A percentile compares a stretch with the other conserved stretches of the same genome.
These are phyloP conservation scores for Acheta domesticus DNA, from an alignment of 2,888 invertebrate species.

Conservation along the genomic window DNA sequence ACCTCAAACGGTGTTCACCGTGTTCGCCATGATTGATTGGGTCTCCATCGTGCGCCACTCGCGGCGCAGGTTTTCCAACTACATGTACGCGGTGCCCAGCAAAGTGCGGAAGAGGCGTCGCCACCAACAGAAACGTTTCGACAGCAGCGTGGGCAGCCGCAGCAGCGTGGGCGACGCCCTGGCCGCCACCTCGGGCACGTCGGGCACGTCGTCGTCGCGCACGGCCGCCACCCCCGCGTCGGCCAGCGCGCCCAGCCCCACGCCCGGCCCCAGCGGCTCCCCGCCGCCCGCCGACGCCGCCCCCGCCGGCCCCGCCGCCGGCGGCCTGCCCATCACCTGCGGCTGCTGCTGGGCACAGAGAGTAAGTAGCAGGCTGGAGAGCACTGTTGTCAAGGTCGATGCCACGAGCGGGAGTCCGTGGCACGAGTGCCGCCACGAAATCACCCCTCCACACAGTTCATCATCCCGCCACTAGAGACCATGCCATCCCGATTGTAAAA, in stretches of 20 bases:
- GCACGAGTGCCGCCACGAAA: too few relatives aligned
- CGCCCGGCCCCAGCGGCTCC: background rate
- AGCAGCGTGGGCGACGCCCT: slow-evolving; percentile 24
- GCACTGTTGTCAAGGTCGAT: too few relatives aligned
- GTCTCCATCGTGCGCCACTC: slow-evolving; percentile 72
- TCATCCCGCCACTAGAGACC: too few relatives aligned
- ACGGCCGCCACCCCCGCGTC: background rate
- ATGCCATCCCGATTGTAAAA: too few relatives aligned
- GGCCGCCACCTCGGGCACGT: background rate
- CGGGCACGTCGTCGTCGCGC: background rate
- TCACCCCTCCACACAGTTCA: too few relatives aligned
- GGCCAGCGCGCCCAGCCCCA: background rate
- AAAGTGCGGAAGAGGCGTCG: slow-evolving; percentile 61
- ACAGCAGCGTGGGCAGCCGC: slow-evolving; percentile 40
- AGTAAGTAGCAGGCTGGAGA: slow-evolving; percentile 32
- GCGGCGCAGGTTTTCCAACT: slow-evolving; percentile 66
- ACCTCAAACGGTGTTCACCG: background rate
- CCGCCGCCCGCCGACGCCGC: background rate
- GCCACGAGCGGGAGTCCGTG: too few relatives aligned
- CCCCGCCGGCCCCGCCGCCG: slow-evolving; percentile 28
- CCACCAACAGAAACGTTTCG: slow-evolving; percentile 37
- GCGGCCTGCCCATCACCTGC: slow-evolving; percentile 40
- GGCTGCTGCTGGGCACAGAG: slow-evolving; percentile 49
- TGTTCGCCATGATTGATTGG: slow-evolving; percentile 66
- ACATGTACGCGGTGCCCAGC: slow-evolving; percentile 62